Evolutionary conservation across 1,140 invertebrate species (phyloP), one percentile per base, ranked within the genome.

Genomic region (Ips nitidus): DNA sequence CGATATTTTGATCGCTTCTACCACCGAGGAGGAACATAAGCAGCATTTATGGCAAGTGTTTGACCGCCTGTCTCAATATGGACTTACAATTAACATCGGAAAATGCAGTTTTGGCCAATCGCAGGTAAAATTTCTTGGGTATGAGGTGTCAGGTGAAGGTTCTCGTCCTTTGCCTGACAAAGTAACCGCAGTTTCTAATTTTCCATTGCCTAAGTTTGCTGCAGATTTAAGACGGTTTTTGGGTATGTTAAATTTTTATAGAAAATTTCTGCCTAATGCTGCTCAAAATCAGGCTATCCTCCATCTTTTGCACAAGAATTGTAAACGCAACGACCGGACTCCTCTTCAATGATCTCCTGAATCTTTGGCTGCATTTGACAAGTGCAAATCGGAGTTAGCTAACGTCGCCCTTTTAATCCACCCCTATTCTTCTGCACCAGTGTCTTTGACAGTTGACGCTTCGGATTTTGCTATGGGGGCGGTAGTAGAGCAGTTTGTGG

Each of bases 1-100:
- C n/a, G n/a, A n/a, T n/a, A n/a, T n/a, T n/a, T n/a, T n/a, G 72
- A 67, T 79, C 42, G 86, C 86, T 66, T 77, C 77, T 0, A 76
- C 76, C 1, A 61, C 85, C 0, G 71, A 74, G 0, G 75, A 75
- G 39, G 83, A 83, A 0, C 69, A n/a, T n/a, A n/a, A n/a, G n/a
- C n/a, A n/a, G 72, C 56, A 40, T 63, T 52, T 22, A 61, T 61
- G 7, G 47, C 41, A n/a, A n/a, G n/a, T n/a, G 7, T 37, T 4
- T 4, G 22, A 36, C 22, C 2, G 43, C 7, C 22, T 47, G 7
- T 61, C n/a, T 7, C 4, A 43, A 45, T 43, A 8, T 61, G 4
- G 4, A 53, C 36, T 36, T 4, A 53, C 52, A 36, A 5, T 4
- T 4, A 6, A 53, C 36, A 4, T 53, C 4, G 3, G 22, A 5